A percentile compares a stretch with the other conserved stretches of the same genome.
These are phyloP conservation scores for Conops quadrifasciatus DNA, from an alignment of 2,888 invertebrate species.

Conservation along the genomic window DNA sequence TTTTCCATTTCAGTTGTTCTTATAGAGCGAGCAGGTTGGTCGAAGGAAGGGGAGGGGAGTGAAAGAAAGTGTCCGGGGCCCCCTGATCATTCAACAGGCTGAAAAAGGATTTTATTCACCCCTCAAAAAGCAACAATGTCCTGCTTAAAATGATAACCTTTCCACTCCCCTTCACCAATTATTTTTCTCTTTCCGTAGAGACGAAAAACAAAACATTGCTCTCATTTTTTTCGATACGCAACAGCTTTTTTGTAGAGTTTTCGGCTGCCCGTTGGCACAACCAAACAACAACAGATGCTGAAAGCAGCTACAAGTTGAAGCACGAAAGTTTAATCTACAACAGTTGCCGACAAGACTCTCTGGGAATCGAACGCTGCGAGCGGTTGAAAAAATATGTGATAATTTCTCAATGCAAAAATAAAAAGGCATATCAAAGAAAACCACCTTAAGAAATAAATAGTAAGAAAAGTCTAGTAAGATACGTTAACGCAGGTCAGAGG, in stretches of 20 bases:
- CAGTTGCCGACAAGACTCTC: conserved; percentile 31
- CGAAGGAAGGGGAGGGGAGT: too few relatives aligned
- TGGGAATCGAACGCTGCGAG: conserved; percentile 2
- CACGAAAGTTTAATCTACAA: conserved; percentile 7
- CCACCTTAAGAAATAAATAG: neutral
- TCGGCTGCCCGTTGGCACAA: conserved; percentile 4
- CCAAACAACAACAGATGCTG: conserved; percentile 1
- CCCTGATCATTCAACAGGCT: too few relatives aligned
- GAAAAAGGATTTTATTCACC: too few relatives aligned
- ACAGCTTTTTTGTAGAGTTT: conserved; percentile 32
- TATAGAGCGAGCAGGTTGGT: too few relatives aligned
- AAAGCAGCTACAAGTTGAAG: conserved; percentile 34
- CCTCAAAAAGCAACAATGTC: too few relatives aligned
- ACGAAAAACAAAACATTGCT: neutral
- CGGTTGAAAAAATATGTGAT: conserved; percentile 8
- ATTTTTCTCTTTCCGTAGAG: too few relatives aligned
- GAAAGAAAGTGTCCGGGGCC: too few relatives aligned
- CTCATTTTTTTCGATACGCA: neutral
- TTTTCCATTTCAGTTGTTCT: too few relatives aligned
- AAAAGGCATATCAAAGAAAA: neutral
- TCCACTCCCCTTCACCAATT: too few relatives aligned
- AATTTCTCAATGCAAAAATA: neutral
- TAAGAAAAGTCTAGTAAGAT: neutral
- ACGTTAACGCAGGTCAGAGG: neutral
- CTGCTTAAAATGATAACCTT: too few relatives aligned